Evolutionary conservation across 2,113 vertebrate genomes (phyloP).

Genomic region (Apodemus speciosus): DNA sequence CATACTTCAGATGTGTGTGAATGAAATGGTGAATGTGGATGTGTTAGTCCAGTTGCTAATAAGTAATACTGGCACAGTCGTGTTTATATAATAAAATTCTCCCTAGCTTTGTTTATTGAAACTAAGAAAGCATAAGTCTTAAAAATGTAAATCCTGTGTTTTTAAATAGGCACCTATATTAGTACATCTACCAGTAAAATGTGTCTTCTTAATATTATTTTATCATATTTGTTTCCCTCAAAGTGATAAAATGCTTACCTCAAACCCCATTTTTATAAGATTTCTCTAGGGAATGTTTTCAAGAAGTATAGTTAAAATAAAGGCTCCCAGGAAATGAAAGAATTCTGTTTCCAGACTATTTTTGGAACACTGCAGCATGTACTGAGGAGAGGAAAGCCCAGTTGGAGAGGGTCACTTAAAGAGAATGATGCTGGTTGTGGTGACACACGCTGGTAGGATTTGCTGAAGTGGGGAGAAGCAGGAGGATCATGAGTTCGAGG

Average conservation of each 20-base stretch:
- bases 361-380: background rate
- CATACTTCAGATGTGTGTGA: background rate
- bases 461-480: too few species aligned
- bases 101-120: background rate
- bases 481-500: too few species aligned
- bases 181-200: background rate
- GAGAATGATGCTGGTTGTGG: too few species aligned
- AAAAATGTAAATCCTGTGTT: background rate
- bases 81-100: background rate
- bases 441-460: too few species aligned
- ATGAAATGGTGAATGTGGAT: background rate
- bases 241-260: background rate
- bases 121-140: background rate
- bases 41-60: background rate
- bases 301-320: background rate
- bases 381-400: background rate
- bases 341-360: background rate
- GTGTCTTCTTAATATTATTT: background rate
- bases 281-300: background rate
- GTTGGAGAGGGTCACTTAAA: accelerated
- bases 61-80: background rate
- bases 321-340: background rate
- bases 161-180: background rate
- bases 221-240: background rate
- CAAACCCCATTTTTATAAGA: background rate